These are phyloP conservation scores for Oreamnos americanus DNA, from an alignment of 2,113 vertebrate species.

Conservation along the genomic window DNA sequence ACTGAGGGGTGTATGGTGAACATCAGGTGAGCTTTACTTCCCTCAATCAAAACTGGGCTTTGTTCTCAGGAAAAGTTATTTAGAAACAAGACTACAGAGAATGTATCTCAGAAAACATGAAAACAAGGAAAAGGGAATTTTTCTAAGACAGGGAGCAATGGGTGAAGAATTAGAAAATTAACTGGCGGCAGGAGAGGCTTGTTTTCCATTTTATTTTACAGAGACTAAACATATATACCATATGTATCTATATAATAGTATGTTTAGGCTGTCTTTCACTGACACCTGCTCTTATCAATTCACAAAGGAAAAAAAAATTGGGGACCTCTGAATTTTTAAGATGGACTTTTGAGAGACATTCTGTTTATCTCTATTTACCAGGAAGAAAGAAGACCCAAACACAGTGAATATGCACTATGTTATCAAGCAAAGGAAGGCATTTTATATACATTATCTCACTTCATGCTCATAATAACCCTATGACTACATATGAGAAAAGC, in stretches of 20 bases:
- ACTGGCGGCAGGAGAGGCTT: neutral
- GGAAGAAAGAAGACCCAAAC: neutral
- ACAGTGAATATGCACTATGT: neutral
- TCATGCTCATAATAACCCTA: neutral
- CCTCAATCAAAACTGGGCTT: slow-evolving; percentile 1
- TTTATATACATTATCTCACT: neutral
- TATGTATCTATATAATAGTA: neutral
- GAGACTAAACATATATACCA: neutral
- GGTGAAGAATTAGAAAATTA: neutral
- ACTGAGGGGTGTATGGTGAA: neutral
- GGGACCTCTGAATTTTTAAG: neutral
- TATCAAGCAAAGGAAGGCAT: neutral
- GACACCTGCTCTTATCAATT: neutral
- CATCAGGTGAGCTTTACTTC: neutral
- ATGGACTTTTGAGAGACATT: neutral
- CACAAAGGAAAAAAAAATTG: neutral
- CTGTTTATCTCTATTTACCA: neutral
- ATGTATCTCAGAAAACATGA: neutral
- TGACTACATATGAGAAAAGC: neutral
- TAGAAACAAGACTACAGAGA: neutral
- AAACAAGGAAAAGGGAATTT: neutral
- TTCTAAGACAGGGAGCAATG: neutral
- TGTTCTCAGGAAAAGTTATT: neutral
- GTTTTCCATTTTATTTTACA: slow-evolving; percentile 24
- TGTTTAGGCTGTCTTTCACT: neutral